Conservation (phyloP, 2,888 invertebrate genomes). For the Drosophila incognita region DNA sequence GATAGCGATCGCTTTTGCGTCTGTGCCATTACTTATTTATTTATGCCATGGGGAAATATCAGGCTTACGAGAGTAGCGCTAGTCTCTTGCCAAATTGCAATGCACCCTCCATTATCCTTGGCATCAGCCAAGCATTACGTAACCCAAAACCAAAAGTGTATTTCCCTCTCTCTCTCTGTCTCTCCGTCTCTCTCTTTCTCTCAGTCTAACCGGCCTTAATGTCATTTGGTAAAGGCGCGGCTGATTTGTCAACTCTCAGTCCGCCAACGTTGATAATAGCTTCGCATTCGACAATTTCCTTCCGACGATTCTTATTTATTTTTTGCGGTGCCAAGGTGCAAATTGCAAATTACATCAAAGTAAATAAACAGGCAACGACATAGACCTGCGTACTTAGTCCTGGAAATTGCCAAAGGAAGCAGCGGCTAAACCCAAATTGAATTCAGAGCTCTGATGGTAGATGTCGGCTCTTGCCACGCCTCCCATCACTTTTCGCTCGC, state of each 20-base stretch:
- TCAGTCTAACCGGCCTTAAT: constrained; percentile 45
- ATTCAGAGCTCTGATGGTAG: constrained; percentile 67
- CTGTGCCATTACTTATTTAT: constrained; percentile 59
- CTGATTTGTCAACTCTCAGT: constrained; percentile 73
- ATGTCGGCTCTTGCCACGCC: constrained; percentile 22
- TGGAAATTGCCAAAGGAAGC: constrained; percentile 58
- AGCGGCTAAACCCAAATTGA: constrained; percentile 77
- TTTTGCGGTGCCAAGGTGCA: constrained; percentile 66
- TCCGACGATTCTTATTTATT: constrained; percentile 33
- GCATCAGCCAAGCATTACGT: constrained; percentile 58
- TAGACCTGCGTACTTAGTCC: constrained; percentile 59
- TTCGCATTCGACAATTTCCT: constrained; percentile 71
- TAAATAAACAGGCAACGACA: constrained; percentile 68
- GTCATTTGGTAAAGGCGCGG: constrained; percentile 58
- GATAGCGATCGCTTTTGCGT: constrained; percentile 45
- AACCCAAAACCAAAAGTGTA: constrained; percentile 21
- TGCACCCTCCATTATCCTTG: constrained; percentile 39
- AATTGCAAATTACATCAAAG: constrained; percentile 80
- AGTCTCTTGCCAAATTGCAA: constrained; percentile 63
- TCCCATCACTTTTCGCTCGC: constrained; percentile 1
- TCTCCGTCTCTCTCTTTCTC: neutral
- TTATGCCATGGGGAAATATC: constrained; percentile 57
- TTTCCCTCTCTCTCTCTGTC: neutral
- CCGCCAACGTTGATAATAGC: constrained; percentile 61
- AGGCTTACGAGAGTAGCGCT: constrained; percentile 53